Evolutionary conservation across 2,888 invertebrate species (phyloP).

Genomic region (Aradus depressus): DNA sequence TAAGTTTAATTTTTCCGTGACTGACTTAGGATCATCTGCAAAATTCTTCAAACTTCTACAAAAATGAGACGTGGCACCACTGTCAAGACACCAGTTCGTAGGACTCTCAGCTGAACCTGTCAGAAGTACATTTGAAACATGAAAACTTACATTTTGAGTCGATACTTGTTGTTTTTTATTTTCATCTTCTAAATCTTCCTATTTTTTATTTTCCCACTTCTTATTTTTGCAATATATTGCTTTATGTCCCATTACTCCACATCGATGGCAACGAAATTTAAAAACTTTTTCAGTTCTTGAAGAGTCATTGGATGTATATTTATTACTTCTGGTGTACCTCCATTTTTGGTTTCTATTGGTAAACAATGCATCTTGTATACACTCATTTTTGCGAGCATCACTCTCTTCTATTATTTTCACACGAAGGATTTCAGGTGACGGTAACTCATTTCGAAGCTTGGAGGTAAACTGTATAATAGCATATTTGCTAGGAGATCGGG

Average conservation of each 20-base stretch:
- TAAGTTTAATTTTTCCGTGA: background rate
- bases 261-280: background rate
- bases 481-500: constrained; percentile 1
- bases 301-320: too few species aligned
- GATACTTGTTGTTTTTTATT: background rate
- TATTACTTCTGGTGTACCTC: background rate
- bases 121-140: background rate
- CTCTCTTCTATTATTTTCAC: constrained; percentile 9
- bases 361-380: background rate
- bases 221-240: background rate
- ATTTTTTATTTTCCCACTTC: background rate
- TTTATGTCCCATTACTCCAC: background rate
- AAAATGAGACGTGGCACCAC: constrained; percentile 3
- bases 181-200: background rate
- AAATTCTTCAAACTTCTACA: background rate
- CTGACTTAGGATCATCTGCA: background rate
- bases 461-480: background rate
- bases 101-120: background rate
- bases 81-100: constrained; percentile 5
- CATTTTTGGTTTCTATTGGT: background rate
- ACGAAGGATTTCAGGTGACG: too few species aligned
- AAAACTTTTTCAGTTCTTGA: too few species aligned
- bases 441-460: constrained; percentile 3
- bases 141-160: background rate
- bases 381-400: constrained; percentile 4